Percentiles rank a stretch among this genome's conserved stretches.
Conservation (phyloP, 2,888 invertebrate species). For the Eutolmus rufibarbis region DNA sequence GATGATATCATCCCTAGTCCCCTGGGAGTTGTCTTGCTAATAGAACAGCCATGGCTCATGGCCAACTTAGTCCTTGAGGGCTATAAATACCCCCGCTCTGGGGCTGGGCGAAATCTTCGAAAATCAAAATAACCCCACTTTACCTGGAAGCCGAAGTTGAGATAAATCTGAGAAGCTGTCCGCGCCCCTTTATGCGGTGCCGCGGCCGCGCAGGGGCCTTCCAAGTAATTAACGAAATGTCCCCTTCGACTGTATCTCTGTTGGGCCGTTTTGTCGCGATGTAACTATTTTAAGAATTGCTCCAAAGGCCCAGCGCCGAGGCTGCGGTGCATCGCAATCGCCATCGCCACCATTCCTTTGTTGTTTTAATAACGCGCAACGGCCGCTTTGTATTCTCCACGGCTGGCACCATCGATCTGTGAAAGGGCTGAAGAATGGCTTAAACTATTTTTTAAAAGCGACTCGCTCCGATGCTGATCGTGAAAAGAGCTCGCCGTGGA, state of each 20-base stretch:
- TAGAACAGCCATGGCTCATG: background rate
- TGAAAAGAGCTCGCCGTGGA: conserved; percentile 29
- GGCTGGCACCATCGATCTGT: conserved; percentile 21
- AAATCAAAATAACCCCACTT: background rate
- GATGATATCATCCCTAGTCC: background rate
- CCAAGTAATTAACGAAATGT: background rate
- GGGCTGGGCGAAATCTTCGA: background rate
- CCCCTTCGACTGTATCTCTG: background rate
- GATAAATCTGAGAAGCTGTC: background rate
- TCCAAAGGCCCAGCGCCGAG: background rate
- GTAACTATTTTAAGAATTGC: background rate
- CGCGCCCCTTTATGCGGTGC: background rate
- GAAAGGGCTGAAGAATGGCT: conserved; percentile 24
- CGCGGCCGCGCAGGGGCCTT: background rate
- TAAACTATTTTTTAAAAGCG: conserved; percentile 32
- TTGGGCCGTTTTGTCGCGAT: background rate
- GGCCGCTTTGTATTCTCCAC: background rate
- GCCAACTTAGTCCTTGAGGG: background rate
- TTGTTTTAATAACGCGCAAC: background rate
- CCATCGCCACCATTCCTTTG: conserved; percentile 20
- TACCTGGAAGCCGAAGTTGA: background rate
- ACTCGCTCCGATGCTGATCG: background rate
- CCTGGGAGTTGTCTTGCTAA: background rate
- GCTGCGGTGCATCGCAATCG: background rate
- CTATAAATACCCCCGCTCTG: background rate